Evolutionary conservation across 2,888 invertebrate genomes (phyloP).

Genomic region (Nomada lathburiana): DNA sequence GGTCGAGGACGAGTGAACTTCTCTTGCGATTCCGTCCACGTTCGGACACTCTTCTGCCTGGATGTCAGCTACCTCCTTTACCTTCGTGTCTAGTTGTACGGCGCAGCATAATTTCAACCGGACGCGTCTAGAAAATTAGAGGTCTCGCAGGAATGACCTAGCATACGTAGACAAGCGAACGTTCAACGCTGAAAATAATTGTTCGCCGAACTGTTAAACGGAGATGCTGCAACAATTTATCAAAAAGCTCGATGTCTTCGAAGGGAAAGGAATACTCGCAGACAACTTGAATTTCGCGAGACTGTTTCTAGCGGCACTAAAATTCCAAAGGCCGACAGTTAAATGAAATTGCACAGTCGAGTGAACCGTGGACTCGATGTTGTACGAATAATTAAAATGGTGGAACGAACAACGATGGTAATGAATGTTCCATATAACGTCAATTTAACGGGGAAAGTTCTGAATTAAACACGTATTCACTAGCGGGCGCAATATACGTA

Average conservation of each 20-base stretch:
- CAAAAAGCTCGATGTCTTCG: background rate
- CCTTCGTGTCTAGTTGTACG: background rate
- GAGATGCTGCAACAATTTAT: background rate
- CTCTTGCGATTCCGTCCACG: conserved; percentile 73
- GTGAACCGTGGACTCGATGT: no score
- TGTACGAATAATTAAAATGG: no score
- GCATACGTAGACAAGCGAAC: conserved; percentile 3
- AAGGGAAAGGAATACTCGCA: background rate
- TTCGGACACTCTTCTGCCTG: conserved; percentile 63
- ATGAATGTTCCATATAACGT: no score
- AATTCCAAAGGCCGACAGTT: background rate
- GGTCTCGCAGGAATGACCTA: background rate
- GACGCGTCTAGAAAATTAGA: conserved; percentile 15
- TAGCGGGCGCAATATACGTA: no score
- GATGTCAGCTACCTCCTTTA: conserved; percentile 50
- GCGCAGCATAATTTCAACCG: conserved; percentile 11
- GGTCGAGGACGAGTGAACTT: conserved; percentile 48
- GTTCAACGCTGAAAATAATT: background rate
- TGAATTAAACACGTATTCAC: no score
- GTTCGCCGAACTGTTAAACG: background rate
- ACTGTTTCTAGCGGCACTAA: background rate
- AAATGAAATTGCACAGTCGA: no score
- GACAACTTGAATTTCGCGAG: background rate
- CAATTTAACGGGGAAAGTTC: no score
- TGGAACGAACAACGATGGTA: no score